Evolutionary conservation across 2,888 invertebrate genomes (phyloP), one percentile per base, ranked within the genome.

Genomic region (Epistrophe eligans): DNA sequence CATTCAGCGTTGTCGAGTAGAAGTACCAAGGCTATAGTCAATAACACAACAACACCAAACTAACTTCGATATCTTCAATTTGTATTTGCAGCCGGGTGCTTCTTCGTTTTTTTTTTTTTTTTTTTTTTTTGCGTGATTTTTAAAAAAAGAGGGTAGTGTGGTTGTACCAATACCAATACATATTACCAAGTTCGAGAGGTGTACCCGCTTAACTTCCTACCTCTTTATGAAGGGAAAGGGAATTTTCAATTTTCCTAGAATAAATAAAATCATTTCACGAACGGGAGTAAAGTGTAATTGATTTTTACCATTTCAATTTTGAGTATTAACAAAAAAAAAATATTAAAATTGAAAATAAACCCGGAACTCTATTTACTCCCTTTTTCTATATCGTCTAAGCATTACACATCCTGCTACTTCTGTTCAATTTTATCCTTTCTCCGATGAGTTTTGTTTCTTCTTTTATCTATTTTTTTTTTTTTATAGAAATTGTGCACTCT

Each of bases 181-280:
- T n/a, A 55, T 24, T 17, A 15, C 10, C 35, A 58, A 58, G 5
- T 58, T 62, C 62, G 40, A 62, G 40, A 62, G 15, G 24, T 62
- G 24, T 35, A 35, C 9, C 9, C 35, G 32, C 5, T 3, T 62
- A 62, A 15, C 40, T 4, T 2, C 24, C 13, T 7, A 24, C 3
- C 52, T 13, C 8, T 28, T 7, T 55, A 11, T 2, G 40, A 45
- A 43, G 8, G 55, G 38, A 35, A 40, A 17, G 17, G 40, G 32
- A 40, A 48, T 82, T 83, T 87, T 87, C 87, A 87, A 87, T 87
- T 87, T 87, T 83, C 87, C 87, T 76, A 79, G 87, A 72, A 87
- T 87, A 87, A 87, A 87, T 87, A 87, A 87, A 87, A 83, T 87
- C 83, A 87, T 87, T 87, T 67, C 83, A 87, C 87, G 87, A 87